Base-by-base conservation (phyloP, 2,797 vertebrate species). In the Okamejei kenojei region DNA sequence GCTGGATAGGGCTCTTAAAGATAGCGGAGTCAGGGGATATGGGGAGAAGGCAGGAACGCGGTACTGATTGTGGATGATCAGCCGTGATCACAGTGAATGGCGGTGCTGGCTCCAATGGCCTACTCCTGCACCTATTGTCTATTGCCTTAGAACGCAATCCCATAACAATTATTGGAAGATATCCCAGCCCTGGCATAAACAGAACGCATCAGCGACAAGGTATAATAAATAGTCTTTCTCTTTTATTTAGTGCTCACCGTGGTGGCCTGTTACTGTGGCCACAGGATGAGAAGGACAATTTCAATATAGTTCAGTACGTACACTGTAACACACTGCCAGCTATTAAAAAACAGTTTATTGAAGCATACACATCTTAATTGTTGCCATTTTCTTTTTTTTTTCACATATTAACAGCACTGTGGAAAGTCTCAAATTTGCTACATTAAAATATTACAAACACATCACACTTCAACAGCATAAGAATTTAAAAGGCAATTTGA, bases 381-480 rank as follows among this genome's bases (percentile, higher is more conserved):
- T 92, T 92, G 90, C 90, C 90, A 76, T 91, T 92, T 92, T 92
- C 90, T 90, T 88, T 90, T 90, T 71, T 90, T 91, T 92, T 74
- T 92, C 90, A 92, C 90, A 92, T 92, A 92, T 92, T 92, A 92
- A 92, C 90, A 92, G 90, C 73, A 76, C 90, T 92, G 90, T 92
- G 71, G 90, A 92, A 92, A 92, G 90, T 92, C 90, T 92, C 71
- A 76, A 92, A 26, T 92, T 23, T 92, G 71, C 90, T 92, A 92
- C 71, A 76, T 74, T 76, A 92, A 92, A 92, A 92, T 71, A 76
- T 54, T 92, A 92, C 90, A 92, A 92, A 92, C 90, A 92, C 90
- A 26, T 92, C 71, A 92, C 90, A 92, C 90, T 71, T 92, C 90
- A 71, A 92, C 90, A 92, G 90, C 71, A 92, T 92, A 92, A 92